These are phyloP conservation scores for Maconellicoccus hirsutus DNA, from an alignment of 1,140 invertebrate genomes.

Conservation along the genomic window DNA sequence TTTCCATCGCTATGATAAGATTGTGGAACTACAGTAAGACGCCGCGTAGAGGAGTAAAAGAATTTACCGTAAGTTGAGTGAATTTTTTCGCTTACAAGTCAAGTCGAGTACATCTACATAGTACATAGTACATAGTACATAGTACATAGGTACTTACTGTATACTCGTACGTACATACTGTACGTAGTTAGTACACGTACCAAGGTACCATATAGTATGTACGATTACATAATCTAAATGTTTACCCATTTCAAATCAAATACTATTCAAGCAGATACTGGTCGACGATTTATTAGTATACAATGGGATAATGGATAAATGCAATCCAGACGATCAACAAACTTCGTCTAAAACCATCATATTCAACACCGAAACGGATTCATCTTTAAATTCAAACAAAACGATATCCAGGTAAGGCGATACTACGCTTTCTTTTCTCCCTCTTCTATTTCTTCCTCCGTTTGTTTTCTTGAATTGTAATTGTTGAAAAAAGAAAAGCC, in stretches of 20 bases:
- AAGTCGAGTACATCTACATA: background rate
- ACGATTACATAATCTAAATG: too few species aligned
- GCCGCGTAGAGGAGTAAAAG: slow-evolving; percentile 58
- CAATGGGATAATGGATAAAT: slow-evolving; percentile 49
- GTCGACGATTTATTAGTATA: slow-evolving; percentile 66
- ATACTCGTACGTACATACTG: background rate
- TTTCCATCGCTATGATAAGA: slow-evolving; percentile 59
- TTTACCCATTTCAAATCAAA: too few species aligned
- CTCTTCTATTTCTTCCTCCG: too few species aligned
- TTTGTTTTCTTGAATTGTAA: too few species aligned
- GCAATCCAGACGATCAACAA: slow-evolving; percentile 32
- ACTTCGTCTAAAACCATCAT: slow-evolving; percentile 39
- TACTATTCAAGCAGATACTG: slow-evolving; percentile 48
- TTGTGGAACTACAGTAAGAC: slow-evolving; percentile 80
- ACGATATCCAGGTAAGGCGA: background rate
- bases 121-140: too few species aligned
- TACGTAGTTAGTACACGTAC: background rate
- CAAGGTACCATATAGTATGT: too few species aligned
- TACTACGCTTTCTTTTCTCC: too few species aligned
- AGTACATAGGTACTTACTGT: background rate
- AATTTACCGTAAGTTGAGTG: slow-evolving; percentile 65
- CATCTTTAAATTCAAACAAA: background rate
- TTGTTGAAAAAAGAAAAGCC: too few species aligned
- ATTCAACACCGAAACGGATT: slow-evolving; percentile 36
- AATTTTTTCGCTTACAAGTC: background rate